A percentile compares a stretch with the other conserved stretches of the same genome.
These are phyloP conservation scores for Cavia aperea DNA, from an alignment of 2,113 vertebrate species.

Conservation along the genomic window DNA sequence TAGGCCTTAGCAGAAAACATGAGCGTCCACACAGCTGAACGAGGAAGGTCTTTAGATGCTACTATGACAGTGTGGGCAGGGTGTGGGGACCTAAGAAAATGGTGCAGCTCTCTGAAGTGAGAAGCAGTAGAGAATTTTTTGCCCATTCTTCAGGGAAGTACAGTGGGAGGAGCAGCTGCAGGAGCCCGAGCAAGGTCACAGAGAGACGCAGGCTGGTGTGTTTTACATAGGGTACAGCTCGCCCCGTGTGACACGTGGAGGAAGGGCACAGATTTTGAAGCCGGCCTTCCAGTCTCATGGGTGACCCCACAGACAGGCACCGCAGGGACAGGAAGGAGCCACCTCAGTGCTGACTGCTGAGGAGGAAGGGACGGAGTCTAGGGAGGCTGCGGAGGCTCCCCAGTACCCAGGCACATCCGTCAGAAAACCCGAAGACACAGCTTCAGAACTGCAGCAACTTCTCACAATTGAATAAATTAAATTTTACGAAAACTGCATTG, in stretches of 20 bases:
- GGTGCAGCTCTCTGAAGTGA: neutral
- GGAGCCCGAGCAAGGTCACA: neutral
- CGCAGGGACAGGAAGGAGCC: neutral
- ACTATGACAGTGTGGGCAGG: neutral
- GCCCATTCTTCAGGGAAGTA: neutral
- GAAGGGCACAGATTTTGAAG: neutral
- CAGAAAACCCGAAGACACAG: neutral
- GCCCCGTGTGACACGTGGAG: neutral
- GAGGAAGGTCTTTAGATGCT: neutral
- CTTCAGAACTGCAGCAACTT: neutral
- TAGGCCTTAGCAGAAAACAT: neutral
- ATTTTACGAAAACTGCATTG: neutral
- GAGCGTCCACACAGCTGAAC: neutral
- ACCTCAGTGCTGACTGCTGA: rapidly evolving
- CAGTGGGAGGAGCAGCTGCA: neutral
- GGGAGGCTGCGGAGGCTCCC: neutral
- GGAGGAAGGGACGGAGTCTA: no score
- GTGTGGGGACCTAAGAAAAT: neutral
- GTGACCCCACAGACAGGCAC: neutral
- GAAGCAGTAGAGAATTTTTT: neutral
- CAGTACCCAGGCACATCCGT: neutral
- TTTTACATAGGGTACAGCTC: neutral
- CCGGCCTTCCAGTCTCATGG: neutral
- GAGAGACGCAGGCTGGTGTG: neutral
- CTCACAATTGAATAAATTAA: neutral